Conservation (phyloP, 2,113 vertebrate species). For the Odobenus rosmarus region DNA sequence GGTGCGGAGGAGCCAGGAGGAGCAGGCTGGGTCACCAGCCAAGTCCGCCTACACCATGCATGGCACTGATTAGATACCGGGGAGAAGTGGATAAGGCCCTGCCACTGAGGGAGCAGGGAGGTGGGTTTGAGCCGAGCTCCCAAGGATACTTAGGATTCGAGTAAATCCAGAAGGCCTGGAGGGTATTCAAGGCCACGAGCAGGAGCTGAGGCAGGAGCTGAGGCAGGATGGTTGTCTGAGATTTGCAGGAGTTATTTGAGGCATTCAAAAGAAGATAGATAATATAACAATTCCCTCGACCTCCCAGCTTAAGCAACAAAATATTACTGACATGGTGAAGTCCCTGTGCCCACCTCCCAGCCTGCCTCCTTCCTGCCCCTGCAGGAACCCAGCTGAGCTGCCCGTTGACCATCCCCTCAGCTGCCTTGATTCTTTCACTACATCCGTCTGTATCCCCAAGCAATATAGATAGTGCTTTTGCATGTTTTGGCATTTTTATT, state of each 20-base stretch:
- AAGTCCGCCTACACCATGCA: fast-evolving
- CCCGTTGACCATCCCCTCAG: fast-evolving
- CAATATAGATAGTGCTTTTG: neutral
- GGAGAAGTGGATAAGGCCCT: neutral
- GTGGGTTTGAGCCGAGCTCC: neutral
- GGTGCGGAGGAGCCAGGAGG: neutral
- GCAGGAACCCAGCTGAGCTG: neutral
- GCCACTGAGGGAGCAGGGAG: no score
- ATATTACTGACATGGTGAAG: neutral
- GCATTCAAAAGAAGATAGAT: neutral
- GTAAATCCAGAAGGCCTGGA: neutral
- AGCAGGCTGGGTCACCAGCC: neutral
- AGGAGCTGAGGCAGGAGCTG: no score
- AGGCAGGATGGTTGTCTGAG: neutral
- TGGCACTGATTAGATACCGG: neutral
- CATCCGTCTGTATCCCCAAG: neutral
- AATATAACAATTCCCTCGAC: neutral
- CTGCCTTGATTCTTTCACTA: neutral
- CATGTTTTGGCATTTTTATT: neutral
- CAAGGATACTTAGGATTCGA: neutral
- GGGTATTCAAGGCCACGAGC: neutral
- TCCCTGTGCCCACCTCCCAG: neutral
- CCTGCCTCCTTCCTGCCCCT: neutral
- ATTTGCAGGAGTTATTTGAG: slow-evolving; percentile 13
- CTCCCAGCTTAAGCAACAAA: slow-evolving; percentile 3